Evolutionary conservation across 2,888 invertebrate species (phyloP), one percentile per base, ranked within the genome.

Genomic region (Beris chalybata): DNA sequence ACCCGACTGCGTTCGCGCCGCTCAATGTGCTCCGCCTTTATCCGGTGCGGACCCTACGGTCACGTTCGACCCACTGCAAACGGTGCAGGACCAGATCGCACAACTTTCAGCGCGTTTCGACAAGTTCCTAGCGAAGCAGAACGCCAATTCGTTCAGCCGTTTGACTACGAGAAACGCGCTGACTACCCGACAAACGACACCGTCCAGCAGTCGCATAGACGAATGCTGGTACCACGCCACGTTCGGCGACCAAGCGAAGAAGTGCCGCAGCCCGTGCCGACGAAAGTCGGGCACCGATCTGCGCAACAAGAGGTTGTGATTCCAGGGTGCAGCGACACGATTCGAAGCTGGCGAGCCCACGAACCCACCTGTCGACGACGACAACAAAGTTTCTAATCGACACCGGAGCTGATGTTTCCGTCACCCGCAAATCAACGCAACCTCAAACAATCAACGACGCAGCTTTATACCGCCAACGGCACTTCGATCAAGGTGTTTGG

Each of bases 401-500:
- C 22, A 22, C 22, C 22, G 22, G 22, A 3, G 22, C 22, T 22
- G 22, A 22, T 3, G 22, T 22, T 22, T 44, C 44, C n/a, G 44
- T 44, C 44, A 12, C 44, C 44, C 11, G n/a, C 9, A 44, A 44
- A 9, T 12, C 44, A n/a, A 44, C 44, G 44, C 44, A n/a, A 12
- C 9, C 44, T 44, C n/a, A 9, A 44, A 44, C 44, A 9, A 44
- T 12, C 44, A 44, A n/a, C 44, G n/a, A 44, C n/a, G 44, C 55
- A 29, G 4, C 56, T 71, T 9, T 70, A 54, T 30, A 69, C 70
- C 15, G 70, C 67, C 9, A 71, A 72, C 53, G 65, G 61, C 11
- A 61, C 70, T 7, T 57, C 66, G 45, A 71, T 71, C 13, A 68
- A 64, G 29, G 59, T 52, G 31, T 70, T 68, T 52, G 72, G 71